phyloP scores from a whole-genome alignment of 2,797 vertebrate species.

The Eulemur mongoz region DNA sequence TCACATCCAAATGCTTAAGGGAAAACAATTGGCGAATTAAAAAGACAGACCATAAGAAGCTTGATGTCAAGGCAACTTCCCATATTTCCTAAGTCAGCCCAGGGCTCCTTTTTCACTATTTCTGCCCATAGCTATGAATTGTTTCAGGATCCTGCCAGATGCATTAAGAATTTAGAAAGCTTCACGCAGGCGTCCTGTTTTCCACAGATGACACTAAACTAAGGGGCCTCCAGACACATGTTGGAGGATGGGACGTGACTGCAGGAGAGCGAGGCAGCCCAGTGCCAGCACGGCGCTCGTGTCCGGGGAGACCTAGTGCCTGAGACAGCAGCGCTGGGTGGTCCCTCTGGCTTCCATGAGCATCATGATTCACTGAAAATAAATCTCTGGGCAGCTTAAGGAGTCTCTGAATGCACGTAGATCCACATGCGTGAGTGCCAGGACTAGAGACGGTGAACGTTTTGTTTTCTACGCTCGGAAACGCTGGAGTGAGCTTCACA shows the following conservation, averaged over 20 bases:
- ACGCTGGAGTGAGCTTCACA: neutral
- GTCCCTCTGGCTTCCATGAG: neutral
- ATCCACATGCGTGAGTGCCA: neutral
- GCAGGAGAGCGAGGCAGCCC: neutral
- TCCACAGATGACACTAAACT: conserved; percentile 4
- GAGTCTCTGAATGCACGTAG: neutral
- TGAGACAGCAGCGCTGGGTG: neutral
- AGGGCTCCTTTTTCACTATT: neutral
- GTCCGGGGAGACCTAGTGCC: conserved; percentile 17
- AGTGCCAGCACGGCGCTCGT: neutral
- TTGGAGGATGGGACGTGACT: neutral
- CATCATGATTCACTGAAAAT: neutral
- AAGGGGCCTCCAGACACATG: conserved; percentile 24
- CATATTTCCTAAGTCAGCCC: neutral
- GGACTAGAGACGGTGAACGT: neutral
- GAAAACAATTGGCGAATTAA: conserved; percentile 21
- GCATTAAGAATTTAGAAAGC: conserved; percentile 34
- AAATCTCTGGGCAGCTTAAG: neutral
- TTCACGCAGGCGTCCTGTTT: neutral
- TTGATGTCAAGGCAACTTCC: neutral
- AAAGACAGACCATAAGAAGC: conserved; percentile 53
- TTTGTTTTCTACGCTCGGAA: neutral
- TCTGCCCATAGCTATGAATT: conserved; percentile 8
- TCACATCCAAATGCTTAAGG: conserved; percentile 8
- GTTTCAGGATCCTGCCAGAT: conserved; percentile 53